Evolutionary conservation across 2,888 invertebrate genomes (phyloP), one percentile per base, ranked within the genome.

Genomic region (Scelioninae gen. 2): DNA sequence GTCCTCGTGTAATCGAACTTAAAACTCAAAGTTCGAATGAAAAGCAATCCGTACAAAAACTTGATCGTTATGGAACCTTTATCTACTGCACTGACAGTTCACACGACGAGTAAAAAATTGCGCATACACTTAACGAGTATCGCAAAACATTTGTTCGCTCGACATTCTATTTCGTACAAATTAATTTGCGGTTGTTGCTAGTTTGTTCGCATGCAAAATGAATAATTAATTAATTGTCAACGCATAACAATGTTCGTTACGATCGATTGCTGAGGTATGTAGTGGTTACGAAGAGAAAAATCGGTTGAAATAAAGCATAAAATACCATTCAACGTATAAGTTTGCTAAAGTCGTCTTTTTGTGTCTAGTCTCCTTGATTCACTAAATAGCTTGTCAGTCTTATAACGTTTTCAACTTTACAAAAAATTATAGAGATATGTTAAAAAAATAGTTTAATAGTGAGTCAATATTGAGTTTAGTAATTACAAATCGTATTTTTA

Each of bases 351-450:
- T 53, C 41, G 15, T 15, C 28, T 35, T 55, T 60, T 53, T 63
- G 33, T 55, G 61, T 69, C 61, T 69, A 69, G 61, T 69, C 69
- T 69, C 69, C 69, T 69, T 48, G 18, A 69, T 63, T 61, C 46
- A 11, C 61, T 53, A 53, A 45, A 53, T 46, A 60, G 35, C 15
- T 53, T 48, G 61, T 69, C 69, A 69, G 69, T 69, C 69, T 69
- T 69, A 69, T 69, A 41, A 60, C 28, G 19, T 37, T 18, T 46
- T 46, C 18, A 45, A 58, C 10, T 60, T 53, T 45, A 60, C 60
- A 61, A 25, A 53, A 68, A 67, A 58, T 67, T 22, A 53, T 53
- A 67, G 25, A 33, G 25, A 60, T 61, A 61, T 43, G 37, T 52
- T 39, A 53, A 69, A 61, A 65, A 69, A 61, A 69, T 61, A 68